phyloP scores from a whole-genome alignment of 2,113 vertebrate species.

The Microcebus tavaratra region DNA sequence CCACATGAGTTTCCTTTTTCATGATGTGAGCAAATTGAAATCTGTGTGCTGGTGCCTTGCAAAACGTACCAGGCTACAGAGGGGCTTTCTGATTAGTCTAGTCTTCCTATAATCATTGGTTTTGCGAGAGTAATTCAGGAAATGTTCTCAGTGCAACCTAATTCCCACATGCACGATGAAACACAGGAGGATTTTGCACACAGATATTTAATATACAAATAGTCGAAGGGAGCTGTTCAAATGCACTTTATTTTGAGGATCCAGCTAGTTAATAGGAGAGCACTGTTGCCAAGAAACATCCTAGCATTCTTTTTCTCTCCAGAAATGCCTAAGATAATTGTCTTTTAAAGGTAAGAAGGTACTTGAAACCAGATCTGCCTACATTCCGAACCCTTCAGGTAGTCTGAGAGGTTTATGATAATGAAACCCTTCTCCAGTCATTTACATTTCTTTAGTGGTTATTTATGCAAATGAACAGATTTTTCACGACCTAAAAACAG shows the following conservation, averaged over 20 bases:
- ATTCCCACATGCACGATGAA: not conserved
- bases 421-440: constrained; percentile 68
- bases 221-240: constrained; percentile 18
- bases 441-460: constrained; percentile 79
- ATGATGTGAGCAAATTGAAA: constrained; percentile 35
- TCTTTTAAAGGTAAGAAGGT: constrained; percentile 76
- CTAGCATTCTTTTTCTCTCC: not conserved
- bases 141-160: not conserved
- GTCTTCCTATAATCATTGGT: constrained; percentile 53
- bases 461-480: constrained; percentile 76
- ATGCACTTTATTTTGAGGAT: constrained; percentile 45
- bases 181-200: not conserved
- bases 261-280: constrained; percentile 52
- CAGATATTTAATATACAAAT: constrained; percentile 44
- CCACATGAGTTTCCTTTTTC: constrained; percentile 17
- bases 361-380: constrained; percentile 77
- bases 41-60: constrained; percentile 50
- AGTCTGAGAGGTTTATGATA: constrained; percentile 70
- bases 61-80: accelerated
- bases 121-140: constrained; percentile 34
- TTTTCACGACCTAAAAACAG: constrained; percentile 66
- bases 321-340: constrained; percentile 76
- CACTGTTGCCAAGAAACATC: constrained; percentile 56
- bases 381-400: constrained; percentile 73
- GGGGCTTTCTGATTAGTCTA: constrained; percentile 25